A percentile compares a stretch with the other conserved stretches of the same genome.
Evolutionary conservation across 2,797 vertebrate species (phyloP).

Genomic region (Philypnodon macrostomus): DNA sequence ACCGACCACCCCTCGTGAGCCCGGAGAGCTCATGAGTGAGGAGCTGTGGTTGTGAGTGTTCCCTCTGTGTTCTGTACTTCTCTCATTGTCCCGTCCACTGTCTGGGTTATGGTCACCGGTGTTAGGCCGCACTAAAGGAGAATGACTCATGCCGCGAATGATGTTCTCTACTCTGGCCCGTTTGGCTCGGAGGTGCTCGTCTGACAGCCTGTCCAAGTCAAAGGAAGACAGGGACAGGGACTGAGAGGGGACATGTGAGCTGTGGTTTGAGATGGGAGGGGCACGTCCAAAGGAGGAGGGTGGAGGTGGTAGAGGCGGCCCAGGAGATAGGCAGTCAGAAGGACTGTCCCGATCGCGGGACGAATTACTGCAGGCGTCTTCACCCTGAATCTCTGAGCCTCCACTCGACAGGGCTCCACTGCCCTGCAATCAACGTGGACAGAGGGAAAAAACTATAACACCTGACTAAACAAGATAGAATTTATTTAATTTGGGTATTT

Average conservation of each 20-base stretch:
- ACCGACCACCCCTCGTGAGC: slow-evolving; percentile 66
- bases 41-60: slow-evolving; percentile 44
- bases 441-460: too few relatives aligned
- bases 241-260: slow-evolving; percentile 73
- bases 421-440: slow-evolving; percentile 48
- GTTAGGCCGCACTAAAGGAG: slow-evolving; percentile 77
- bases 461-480: too few relatives aligned
- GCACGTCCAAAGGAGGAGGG: slow-evolving; percentile 74
- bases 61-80: slow-evolving; percentile 39
- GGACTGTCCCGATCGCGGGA: slow-evolving; percentile 91
- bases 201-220: slow-evolving; percentile 93
- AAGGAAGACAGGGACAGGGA: slow-evolving; percentile 81
- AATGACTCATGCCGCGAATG: slow-evolving; percentile 98
- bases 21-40: slow-evolving; percentile 64
- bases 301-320: slow-evolving; percentile 72
- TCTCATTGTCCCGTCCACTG: slow-evolving; percentile 34
- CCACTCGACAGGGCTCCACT: slow-evolving; percentile 93
- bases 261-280: slow-evolving; percentile 33
- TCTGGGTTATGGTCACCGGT: slow-evolving; percentile 81
- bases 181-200: slow-evolving; percentile 97
- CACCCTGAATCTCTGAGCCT: slow-evolving; percentile 94
- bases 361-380: slow-evolving; percentile 96
- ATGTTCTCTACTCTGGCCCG: slow-evolving; percentile 98
- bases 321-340: slow-evolving; percentile 93
- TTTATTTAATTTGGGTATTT: too few relatives aligned